phyloP scores from a whole-genome alignment of 2,113 vertebrate genomes.

The Corydoras sp. region DNA sequence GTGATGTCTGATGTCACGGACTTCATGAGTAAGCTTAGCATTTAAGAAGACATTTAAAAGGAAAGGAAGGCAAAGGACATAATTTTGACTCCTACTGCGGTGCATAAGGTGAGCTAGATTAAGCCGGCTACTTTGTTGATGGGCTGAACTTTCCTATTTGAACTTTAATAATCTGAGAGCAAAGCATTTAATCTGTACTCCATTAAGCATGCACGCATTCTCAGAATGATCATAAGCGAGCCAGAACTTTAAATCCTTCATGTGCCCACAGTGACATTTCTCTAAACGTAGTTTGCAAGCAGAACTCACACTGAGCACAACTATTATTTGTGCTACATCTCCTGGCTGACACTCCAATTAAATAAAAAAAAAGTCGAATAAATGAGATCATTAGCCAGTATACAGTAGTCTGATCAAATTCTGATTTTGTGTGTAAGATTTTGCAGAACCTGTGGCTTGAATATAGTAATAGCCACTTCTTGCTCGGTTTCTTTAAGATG shows the following conservation, averaged over 20 bases:
- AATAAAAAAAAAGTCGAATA: background rate
- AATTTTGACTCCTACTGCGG: constrained; percentile 12
- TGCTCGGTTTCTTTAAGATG: constrained; percentile 2
- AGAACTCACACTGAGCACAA: background rate
- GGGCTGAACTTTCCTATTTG: constrained; percentile 28
- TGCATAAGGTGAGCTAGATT: background rate
- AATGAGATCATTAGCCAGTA: background rate
- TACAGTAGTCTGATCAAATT: background rate
- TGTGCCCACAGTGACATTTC: constrained; percentile 11
- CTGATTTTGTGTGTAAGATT: constrained; percentile 7
- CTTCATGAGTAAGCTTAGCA: constrained; percentile 8
- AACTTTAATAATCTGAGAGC: background rate
- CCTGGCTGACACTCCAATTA: background rate
- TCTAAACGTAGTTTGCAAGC: constrained; percentile 7
- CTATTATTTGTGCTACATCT: background rate
- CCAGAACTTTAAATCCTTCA: constrained; percentile 10
- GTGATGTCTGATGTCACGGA: background rate
- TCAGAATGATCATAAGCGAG: background rate
- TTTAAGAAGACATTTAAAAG: background rate
- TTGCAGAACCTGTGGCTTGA: background rate
- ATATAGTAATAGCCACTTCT: background rate
- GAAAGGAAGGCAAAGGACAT: background rate
- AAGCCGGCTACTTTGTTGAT: background rate
- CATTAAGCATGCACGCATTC: constrained; percentile 4
- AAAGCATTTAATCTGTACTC: constrained; percentile 6